Conservation (phyloP, 2,797 vertebrate genomes). For the Mallotus villosus region DNA sequence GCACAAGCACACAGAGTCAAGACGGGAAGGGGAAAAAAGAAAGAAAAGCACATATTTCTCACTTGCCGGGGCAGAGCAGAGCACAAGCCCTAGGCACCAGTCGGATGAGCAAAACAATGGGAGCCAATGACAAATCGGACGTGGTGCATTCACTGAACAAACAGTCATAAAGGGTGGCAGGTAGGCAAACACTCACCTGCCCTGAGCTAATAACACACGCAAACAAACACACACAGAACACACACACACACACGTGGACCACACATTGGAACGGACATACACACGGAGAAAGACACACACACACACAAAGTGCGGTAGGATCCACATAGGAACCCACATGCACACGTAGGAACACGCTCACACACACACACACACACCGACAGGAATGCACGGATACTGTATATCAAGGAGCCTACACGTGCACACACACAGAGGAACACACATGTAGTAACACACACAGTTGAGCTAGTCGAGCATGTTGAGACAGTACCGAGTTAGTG, state of each 20-base stretch:
- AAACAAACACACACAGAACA: constrained; percentile 41
- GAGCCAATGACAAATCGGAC: constrained; percentile 69
- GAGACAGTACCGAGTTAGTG: constrained; percentile 34
- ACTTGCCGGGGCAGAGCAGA: constrained; percentile 52
- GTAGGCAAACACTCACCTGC: constrained; percentile 74
- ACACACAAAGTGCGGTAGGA: not conserved
- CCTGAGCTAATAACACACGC: constrained; percentile 62
- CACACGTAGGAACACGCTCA: not conserved
- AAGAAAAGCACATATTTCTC: constrained; percentile 51
- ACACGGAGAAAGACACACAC: constrained; percentile 22
- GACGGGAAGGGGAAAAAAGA: constrained; percentile 15
- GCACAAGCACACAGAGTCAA: constrained; percentile 27
- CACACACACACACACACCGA: not conserved
- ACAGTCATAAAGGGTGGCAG: constrained; percentile 66
- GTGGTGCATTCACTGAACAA: constrained; percentile 67
- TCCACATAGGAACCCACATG: not conserved
- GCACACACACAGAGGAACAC: constrained; percentile 40
- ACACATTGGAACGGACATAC: constrained; percentile 21
- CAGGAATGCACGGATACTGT: not conserved
- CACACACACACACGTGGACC: constrained; percentile 3
- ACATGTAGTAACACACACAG: not conserved
- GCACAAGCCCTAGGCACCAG: constrained; percentile 51
- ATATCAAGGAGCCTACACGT: not conserved
- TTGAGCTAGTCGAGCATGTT: constrained; percentile 37
- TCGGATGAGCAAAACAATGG: constrained; percentile 61